Evolutionary conservation across 2,888 invertebrate genomes (phyloP).

Genomic region (Ormyrus labotus): DNA sequence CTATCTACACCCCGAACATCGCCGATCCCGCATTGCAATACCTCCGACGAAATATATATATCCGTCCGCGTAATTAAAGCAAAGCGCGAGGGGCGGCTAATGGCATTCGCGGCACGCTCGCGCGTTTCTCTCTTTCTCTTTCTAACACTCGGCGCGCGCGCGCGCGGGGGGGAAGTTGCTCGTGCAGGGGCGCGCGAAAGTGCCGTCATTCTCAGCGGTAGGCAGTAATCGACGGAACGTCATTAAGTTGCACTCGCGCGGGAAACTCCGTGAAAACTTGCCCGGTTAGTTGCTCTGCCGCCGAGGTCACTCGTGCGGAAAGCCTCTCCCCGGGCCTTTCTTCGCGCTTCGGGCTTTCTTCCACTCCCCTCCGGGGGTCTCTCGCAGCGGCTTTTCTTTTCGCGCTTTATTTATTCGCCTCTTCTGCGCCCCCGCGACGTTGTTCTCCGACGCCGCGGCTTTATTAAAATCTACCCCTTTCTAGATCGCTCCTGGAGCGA

Average conservation of each 20-base stretch:
- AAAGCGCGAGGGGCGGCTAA: constrained; percentile 25
- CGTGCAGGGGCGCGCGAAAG: no score
- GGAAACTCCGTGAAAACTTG: constrained; percentile 28
- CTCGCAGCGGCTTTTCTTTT: no score
- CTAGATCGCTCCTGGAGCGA: no score
- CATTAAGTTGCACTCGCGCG: constrained; percentile 14
- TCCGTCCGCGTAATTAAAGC: constrained; percentile 57
- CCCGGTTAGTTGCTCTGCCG: background rate
- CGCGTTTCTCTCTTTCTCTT: background rate
- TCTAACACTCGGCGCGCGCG: background rate
- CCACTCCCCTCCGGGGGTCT: background rate
- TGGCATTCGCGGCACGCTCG: constrained; percentile 42
- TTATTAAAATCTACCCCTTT: no score
- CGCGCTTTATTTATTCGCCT: no score
- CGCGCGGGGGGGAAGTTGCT: no score
- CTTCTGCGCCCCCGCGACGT: no score
- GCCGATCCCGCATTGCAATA: no score
- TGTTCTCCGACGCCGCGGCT: no score
- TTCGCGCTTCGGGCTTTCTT: constrained; percentile 5
- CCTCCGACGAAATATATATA: no score
- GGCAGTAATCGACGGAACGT: constrained; percentile 34
- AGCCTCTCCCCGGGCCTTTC: background rate
- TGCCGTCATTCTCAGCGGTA: background rate
- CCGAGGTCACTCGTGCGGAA: constrained; percentile 1
- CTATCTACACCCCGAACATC: no score